phyloP scores from a whole-genome alignment of 2,888 invertebrate species.

The Helleia helle region DNA sequence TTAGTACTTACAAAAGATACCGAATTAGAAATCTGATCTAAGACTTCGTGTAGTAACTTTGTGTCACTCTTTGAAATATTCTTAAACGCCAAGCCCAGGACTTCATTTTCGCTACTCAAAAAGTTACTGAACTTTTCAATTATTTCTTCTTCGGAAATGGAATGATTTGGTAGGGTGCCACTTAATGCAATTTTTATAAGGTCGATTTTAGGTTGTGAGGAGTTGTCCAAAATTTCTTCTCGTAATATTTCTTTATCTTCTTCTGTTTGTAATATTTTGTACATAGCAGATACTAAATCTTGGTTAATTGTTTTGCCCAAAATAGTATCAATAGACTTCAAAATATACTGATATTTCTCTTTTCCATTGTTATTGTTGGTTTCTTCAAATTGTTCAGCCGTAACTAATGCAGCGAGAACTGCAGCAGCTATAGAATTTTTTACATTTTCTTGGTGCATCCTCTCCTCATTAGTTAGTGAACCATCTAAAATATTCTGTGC shows the following conservation, averaged over 20 bases:
- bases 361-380: conserved; percentile 63
- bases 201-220: conserved; percentile 76
- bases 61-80: conserved; percentile 77
- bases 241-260: conserved; percentile 61
- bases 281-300: conserved; percentile 63
- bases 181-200: conserved; percentile 74
- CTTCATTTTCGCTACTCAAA: conserved; percentile 75
- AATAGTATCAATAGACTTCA: conserved; percentile 68
- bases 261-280: conserved; percentile 62
- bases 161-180: conserved; percentile 50
- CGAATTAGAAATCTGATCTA: conserved; percentile 76
- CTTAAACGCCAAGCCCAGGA: conserved; percentile 77
- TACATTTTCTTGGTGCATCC: conserved; percentile 61
- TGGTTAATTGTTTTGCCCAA: conserved; percentile 63
- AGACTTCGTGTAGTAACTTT: conserved; percentile 72
- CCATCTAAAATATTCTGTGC: conserved; percentile 30
- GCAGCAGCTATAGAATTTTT: conserved; percentile 71
- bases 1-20: conserved; percentile 76
- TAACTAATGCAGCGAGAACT: conserved; percentile 64
- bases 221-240: conserved; percentile 64
- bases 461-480: conserved; percentile 34
- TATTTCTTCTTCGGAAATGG: conserved; percentile 71
- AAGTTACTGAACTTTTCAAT: conserved; percentile 77
- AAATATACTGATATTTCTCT: conserved; percentile 63
- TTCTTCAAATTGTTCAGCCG: conserved; percentile 66